Conservation (phyloP, 2,888 invertebrate genomes). For the Pheosia tremula region DNA sequence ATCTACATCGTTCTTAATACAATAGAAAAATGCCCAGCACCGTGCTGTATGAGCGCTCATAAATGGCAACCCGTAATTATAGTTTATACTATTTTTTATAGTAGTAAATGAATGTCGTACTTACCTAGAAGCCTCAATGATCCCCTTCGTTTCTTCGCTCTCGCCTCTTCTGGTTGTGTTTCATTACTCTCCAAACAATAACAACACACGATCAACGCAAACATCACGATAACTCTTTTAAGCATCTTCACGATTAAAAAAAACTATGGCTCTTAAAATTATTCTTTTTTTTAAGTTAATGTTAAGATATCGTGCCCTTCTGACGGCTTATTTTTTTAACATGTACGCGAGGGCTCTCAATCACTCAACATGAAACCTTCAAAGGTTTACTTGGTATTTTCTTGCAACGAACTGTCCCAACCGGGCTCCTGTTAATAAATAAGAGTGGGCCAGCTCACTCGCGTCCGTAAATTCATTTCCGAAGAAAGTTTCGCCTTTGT, state of each 20-base stretch:
- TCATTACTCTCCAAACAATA: constrained; percentile 64
- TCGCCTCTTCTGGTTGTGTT: constrained; percentile 58
- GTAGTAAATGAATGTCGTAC: constrained; percentile 28
- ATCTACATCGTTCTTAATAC: too few species aligned
- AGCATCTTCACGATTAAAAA: constrained; percentile 47
- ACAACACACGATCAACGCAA: constrained; percentile 59
- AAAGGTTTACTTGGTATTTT: constrained; percentile 26
- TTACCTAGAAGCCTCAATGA: constrained; percentile 65
- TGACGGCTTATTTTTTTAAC: not conserved
- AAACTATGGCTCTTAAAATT: not conserved
- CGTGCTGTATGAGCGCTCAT: too few species aligned
- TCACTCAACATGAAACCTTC: not conserved
- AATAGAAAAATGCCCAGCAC: too few species aligned
- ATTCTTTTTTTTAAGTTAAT: not conserved
- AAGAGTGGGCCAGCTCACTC: constrained; percentile 53
- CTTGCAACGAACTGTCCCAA: constrained; percentile 49
- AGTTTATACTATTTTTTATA: too few species aligned
- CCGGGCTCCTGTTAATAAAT: constrained; percentile 64
- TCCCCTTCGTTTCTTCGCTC: constrained; percentile 73
- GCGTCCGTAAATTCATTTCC: constrained; percentile 60
- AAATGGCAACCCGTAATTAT: too few species aligned
- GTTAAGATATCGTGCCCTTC: not conserved
- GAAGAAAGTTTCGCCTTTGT: constrained; percentile 75
- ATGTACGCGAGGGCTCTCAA: not conserved
- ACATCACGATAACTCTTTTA: constrained; percentile 53